Base-by-base conservation (phyloP, 1,140 invertebrate species). In the Drosophila gunungcola region DNA sequence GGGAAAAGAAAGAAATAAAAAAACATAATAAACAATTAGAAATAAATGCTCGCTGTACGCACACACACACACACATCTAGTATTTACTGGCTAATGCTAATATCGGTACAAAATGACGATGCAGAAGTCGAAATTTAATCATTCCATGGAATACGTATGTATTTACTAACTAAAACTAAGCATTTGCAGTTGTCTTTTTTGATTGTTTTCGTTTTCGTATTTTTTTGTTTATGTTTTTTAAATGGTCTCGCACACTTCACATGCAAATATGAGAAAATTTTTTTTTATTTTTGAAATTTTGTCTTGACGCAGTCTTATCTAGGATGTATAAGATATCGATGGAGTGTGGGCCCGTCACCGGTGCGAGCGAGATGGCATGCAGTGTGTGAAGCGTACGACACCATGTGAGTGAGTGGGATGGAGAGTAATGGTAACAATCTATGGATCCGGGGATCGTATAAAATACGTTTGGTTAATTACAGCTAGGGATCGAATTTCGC, bases 11-110 rank as follows among this genome's bases (percentile, higher is more conserved):
- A 86, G 52, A 90, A 88, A 78, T 72, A 65, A 58, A 21, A 21
- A 82, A 82, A 73, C 62, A 85, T 63, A 83, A 84, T 83, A 86
- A 86, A 79, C 68, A 76, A 86, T 82, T 79, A 78, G 51, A 75
- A 74, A 78, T 88, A 79, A 91, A 83, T 82, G 73, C 67, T 69
- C 53, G 65, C 62, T 75, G 34, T 67, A 80, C 51, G 64, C 61
- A 81, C 48, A 78, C 54, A 77, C 48, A 78, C 54, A 77, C 56
- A 73, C 27, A 76, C 34, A 64, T 68, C 60, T 56, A 65, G 21
- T 46, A 68, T 46, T 62, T 46, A 53, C 45, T 42, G 34, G 34
- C 27, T 51, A 74, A 34, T 41, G 34, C 27, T 51, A 74, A 34
- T 41, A 52, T 57, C 46, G 10, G 36, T 38, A 39, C n/a, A 41